Percentiles rank a stretch among this genome's conserved stretches.
phyloP scores from a whole-genome alignment of 1,140 invertebrate species.

The Neelides sp. region DNA sequence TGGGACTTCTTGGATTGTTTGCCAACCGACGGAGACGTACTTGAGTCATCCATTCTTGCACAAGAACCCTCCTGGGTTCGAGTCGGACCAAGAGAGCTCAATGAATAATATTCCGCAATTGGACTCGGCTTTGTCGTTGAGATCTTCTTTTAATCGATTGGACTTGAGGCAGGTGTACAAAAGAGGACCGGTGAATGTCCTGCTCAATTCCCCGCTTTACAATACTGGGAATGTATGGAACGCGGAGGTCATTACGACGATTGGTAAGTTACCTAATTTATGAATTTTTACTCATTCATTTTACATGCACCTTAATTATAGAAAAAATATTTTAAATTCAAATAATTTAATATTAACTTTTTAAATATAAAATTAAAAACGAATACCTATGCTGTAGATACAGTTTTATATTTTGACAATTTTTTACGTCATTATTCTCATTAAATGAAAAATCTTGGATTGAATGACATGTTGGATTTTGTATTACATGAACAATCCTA shows the following conservation, averaged over 20 bases:
- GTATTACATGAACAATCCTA: too few relatives aligned
- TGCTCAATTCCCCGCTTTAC: too few relatives aligned
- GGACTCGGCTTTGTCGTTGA: slow-evolving; percentile 26
- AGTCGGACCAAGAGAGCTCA: too few relatives aligned
- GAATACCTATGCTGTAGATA: too few relatives aligned
- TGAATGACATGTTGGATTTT: too few relatives aligned
- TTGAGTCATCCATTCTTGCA: slow-evolving; percentile 19
- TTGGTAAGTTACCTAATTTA: slow-evolving; percentile 18
- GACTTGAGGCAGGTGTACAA: slow-evolving; percentile 30
- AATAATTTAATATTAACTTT: background rate
- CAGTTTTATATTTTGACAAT: too few relatives aligned
- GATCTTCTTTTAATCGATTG: slow-evolving; percentile 32
- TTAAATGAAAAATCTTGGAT: too few relatives aligned
- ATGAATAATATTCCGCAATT: slow-evolving; percentile 8
- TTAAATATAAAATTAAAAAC: too few relatives aligned
- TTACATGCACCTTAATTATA: background rate
- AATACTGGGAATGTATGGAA: slow-evolving; percentile 19
- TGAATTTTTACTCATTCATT: background rate
- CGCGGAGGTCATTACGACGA: slow-evolving; percentile 17
- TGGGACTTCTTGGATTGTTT: slow-evolving; percentile 50
- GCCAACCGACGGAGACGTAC: slow-evolving; percentile 36
- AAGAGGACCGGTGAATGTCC: background rate
- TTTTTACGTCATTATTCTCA: too few relatives aligned
- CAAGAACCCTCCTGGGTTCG: slow-evolving; percentile 36
- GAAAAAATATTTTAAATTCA: background rate